Evolutionary conservation across 2,797 vertebrate species (phyloP).

Genomic region (Lagothrix lagotricha): DNA sequence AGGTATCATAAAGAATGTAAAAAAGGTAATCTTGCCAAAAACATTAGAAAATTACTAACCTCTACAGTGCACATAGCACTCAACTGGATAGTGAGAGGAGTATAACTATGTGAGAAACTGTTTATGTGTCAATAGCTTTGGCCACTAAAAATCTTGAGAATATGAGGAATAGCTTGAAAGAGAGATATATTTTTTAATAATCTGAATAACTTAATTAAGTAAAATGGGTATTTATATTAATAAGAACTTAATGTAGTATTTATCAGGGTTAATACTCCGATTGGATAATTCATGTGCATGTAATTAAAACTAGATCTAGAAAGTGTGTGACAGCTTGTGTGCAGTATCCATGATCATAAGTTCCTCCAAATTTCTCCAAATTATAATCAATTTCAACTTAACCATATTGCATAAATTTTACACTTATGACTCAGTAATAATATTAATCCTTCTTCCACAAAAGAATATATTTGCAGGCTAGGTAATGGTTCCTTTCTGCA

Average conservation of each 20-base stretch:
- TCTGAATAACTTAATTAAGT: slow-evolving; percentile 21
- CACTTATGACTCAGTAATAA: neutral
- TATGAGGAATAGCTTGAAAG: neutral
- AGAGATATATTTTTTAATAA: neutral
- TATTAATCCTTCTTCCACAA: neutral
- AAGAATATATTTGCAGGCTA: neutral
- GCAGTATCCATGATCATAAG: neutral
- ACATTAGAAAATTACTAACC: neutral
- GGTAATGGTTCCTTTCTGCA: neutral
- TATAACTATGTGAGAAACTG: neutral
- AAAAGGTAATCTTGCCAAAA: neutral
- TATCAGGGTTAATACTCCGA: neutral
- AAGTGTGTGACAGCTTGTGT: neutral
- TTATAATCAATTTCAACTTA: slow-evolving; percentile 25
- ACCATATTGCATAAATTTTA: slow-evolving; percentile 32
- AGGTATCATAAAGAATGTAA: neutral
- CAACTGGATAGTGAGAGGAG: neutral
- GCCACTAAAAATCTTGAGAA: neutral
- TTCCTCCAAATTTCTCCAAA: slow-evolving; percentile 46
- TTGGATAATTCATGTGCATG: neutral
- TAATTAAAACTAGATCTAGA: neutral
- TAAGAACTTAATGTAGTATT: slow-evolving; percentile 9
- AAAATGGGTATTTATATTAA: slow-evolving; percentile 30
- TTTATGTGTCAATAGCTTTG: neutral
- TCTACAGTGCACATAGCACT: neutral